These are phyloP conservation scores for Ispidina lecontei DNA, from an alignment of 2,797 vertebrate species.

Conservation along the genomic window DNA sequence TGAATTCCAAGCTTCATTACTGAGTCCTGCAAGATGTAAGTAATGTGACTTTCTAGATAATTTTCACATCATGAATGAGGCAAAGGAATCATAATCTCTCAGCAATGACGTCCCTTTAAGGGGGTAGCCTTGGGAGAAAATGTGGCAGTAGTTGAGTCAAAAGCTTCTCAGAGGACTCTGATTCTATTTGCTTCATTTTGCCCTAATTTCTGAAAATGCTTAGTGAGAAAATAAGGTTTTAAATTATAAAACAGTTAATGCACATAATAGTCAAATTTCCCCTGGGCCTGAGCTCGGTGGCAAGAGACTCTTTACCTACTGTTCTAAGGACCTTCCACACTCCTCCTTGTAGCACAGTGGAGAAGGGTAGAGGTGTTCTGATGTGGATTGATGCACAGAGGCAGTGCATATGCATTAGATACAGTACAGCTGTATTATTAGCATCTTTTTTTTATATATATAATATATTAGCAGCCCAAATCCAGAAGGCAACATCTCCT, in stretches of 20 bases:
- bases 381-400: background rate
- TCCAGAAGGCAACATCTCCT: background rate
- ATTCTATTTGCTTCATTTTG: background rate
- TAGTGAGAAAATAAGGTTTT: background rate
- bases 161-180: background rate
- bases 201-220: conserved; percentile 1
- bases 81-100: background rate
- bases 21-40: background rate
- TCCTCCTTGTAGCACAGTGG: background rate
- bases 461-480: background rate
- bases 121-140: background rate
- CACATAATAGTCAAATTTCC: background rate
- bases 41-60: background rate
- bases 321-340: background rate
- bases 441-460: no score
- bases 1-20: background rate
- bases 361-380: background rate
- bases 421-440: background rate
- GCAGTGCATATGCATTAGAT: background rate
- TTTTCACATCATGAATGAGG: background rate
- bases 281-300: background rate
- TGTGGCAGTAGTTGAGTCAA: background rate
- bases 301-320: background rate
- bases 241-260: background rate
- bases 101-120: background rate